A percentile compares a stretch with the other conserved stretches of the same genome.
These are phyloP conservation scores for Philonicus albiceps DNA, from an alignment of 2,888 invertebrate genomes.

Conservation along the genomic window DNA sequence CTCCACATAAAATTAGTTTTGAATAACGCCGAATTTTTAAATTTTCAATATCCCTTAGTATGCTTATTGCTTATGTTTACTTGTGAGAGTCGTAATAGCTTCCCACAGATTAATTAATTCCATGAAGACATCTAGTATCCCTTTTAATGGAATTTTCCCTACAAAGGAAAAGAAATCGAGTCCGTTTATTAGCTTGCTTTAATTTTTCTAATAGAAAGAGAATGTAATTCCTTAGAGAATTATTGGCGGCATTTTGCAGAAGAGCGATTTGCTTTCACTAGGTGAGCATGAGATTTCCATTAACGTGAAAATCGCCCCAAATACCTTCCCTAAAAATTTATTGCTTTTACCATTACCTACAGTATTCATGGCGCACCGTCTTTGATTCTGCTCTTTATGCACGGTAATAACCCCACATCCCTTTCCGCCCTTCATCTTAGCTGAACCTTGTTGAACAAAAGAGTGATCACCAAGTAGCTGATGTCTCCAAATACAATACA, in stretches of 20 bases:
- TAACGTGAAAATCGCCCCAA: not conserved
- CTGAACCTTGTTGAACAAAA: slow-evolving; percentile 13
- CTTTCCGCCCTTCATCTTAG: not conserved
- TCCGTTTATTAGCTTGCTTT: not conserved
- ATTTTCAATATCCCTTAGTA: too few relatives aligned
- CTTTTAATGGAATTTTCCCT: not conserved
- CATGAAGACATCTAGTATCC: not conserved
- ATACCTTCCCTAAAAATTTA: not conserved
- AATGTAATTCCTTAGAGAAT: not conserved
- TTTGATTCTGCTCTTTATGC: not conserved
- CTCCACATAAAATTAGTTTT: too few relatives aligned
- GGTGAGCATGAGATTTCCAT: not conserved
- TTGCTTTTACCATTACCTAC: not conserved
- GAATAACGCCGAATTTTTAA: too few relatives aligned
- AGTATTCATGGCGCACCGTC: not conserved
- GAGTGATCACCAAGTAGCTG: slow-evolving; percentile 20
- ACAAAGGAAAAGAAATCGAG: not conserved
- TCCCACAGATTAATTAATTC: not conserved
- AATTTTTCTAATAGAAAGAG: not conserved
- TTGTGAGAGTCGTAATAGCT: too few relatives aligned
- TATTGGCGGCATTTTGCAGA: not conserved
- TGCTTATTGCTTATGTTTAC: too few relatives aligned
- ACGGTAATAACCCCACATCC: not conserved
- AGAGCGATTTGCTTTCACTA: not conserved
- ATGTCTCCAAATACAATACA: slow-evolving; percentile 2